Evolutionary conservation across 2,797 vertebrate species (phyloP), one percentile per base, ranked within the genome.

Genomic region (Pygocentrus nattereri): DNA sequence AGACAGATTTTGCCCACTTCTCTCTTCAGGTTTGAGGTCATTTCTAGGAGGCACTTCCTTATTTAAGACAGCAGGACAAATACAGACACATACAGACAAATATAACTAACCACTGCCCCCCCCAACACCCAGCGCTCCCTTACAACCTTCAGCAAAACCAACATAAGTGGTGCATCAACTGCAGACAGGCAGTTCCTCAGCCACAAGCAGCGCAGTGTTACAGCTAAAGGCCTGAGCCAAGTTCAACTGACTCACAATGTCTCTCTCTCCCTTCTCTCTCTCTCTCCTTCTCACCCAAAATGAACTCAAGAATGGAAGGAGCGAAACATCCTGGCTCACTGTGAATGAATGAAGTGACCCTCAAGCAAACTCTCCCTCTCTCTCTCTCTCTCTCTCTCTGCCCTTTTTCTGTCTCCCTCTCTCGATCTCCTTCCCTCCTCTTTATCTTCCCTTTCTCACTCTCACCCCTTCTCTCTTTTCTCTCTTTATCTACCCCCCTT

Each of bases 31-130:
- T 41, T 8, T 38, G 6, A 38, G 6, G 41, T 41, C 41, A 41
- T 41, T 12, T 1, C 10, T 44, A 11, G 41, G 7, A 44, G 7
- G 11, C 12, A 44, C 41, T 44, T 44, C 41, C 8, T 44, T 12
- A 44, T 44, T 44, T 44, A 10, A 44, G 41, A 41, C 41, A 44
- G 41, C 41, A 44, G 41, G 41, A 44, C 41, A 44, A 44, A 62
- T 31, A 67, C 31, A 41, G 34, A 69, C 72, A 27, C 34, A 77
- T 68, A 78, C 61, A 78, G 25, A 50, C 72, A 74, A 70, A 69
- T 18, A 34, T 50, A 3, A 18, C 49, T 64, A 58, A 71, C 50
- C 15, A 21, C 30, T 50, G 15, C 47, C 13, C 31, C 54, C 62
- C 19, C n/a, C 19, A 13, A 27, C 31, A 25, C 30, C 68, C 65